Percentiles rank a stretch among this genome's conserved stretches.
phyloP scores from a whole-genome alignment of 2,888 invertebrate species.

The Unio pictorum region DNA sequence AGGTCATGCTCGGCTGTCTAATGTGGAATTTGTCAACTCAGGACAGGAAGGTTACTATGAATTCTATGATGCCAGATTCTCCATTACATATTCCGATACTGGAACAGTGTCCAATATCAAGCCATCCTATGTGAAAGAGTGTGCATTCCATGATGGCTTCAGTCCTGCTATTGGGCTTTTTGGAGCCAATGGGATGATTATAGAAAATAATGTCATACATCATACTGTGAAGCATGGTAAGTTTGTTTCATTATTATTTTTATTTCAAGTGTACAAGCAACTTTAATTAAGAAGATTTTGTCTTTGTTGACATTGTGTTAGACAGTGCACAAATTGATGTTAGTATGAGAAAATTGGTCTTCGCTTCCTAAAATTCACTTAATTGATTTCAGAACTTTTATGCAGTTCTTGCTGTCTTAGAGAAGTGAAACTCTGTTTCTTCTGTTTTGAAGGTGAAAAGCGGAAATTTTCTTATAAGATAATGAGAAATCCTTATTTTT shows the following conservation, averaged over 20 bases:
- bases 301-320: too few relatives aligned
- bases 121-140: slow-evolving; percentile 54
- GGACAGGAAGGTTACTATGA: slow-evolving; percentile 62
- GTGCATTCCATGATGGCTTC: slow-evolving; percentile 61
- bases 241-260: slow-evolving; percentile 6
- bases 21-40: slow-evolving; percentile 61
- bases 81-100: slow-evolving; percentile 54
- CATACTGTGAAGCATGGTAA: slow-evolving; percentile 57
- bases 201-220: slow-evolving; percentile 61
- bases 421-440: too few relatives aligned
- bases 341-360: too few relatives aligned
- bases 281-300: too few relatives aligned
- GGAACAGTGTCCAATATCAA: slow-evolving; percentile 43
- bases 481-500: too few relatives aligned
- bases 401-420: too few relatives aligned
- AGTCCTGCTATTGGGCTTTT: slow-evolving; percentile 63
- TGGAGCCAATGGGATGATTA: slow-evolving; percentile 44
- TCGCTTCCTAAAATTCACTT: too few relatives aligned
- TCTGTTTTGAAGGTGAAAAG: too few relatives aligned
- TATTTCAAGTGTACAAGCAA: too few relatives aligned
- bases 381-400: too few relatives aligned
- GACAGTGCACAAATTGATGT: too few relatives aligned
- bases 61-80: slow-evolving; percentile 58
- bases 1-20: slow-evolving; percentile 61
- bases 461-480: too few relatives aligned